These are phyloP conservation scores for Chaetodon auriga DNA, from an alignment of 2,113 vertebrate genomes.

Conservation along the genomic window DNA sequence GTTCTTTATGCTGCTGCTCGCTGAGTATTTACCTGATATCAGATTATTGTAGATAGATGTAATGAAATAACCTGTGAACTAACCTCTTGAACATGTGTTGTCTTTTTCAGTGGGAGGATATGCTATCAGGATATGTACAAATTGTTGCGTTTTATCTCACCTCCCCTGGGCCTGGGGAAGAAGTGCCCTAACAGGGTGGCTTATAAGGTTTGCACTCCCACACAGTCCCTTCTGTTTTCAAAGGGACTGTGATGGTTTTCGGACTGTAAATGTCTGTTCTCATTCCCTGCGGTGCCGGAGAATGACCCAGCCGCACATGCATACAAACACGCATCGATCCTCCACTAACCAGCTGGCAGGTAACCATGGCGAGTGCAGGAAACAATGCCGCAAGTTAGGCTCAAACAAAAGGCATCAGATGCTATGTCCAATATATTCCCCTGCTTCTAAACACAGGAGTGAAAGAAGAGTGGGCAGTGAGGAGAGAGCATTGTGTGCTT, in stretches of 20 bases:
- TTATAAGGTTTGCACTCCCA: conserved; percentile 95
- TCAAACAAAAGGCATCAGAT: conserved; percentile 44
- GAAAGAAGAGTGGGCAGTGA: conserved; percentile 1
- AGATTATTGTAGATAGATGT: neutral
- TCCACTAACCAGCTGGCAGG: conserved; percentile 75
- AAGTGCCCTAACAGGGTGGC: conserved; percentile 97
- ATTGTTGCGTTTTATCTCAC: conserved; percentile 96
- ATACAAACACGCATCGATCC: conserved; percentile 59
- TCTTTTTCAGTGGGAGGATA: conserved; percentile 95
- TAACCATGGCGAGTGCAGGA: conserved; percentile 76
- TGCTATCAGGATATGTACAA: conserved; percentile 99
- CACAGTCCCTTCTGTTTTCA: conserved; percentile 71
- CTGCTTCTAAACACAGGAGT: conserved; percentile 30
- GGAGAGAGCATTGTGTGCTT: conserved; percentile 68
- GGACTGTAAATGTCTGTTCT: conserved; percentile 66
- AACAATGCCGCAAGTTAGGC: conserved; percentile 78
- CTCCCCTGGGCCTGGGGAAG: conserved; percentile 97
- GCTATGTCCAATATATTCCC: conserved; percentile 17
- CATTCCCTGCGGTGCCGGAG: conserved; percentile 59
- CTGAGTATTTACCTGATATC: neutral
- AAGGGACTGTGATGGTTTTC: conserved; percentile 65
- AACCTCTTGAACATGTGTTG: conserved; percentile 71
- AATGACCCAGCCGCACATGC: conserved; percentile 58
- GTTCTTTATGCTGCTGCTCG: neutral
- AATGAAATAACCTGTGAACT: conserved; percentile 52